phyloP scores from a whole-genome alignment of 2,888 invertebrate genomes.

The Mythimna loreyi region DNA sequence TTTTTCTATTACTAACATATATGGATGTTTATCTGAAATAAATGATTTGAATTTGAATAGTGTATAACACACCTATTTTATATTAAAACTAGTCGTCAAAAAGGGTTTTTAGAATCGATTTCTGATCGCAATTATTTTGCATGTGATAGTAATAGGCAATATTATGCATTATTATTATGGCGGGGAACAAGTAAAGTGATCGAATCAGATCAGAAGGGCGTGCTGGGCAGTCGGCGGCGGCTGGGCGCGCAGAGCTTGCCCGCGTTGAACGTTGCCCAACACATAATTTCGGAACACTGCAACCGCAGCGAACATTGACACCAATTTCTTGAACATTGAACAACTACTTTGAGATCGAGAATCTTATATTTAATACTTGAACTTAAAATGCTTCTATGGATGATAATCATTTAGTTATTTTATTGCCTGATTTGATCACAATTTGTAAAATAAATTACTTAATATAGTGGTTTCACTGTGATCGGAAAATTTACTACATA shows the following conservation, averaged over 20 bases:
- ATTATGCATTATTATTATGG: conserved; percentile 54
- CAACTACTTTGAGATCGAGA: conserved; percentile 76
- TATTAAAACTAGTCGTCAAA: neutral
- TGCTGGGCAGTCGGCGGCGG: conserved; percentile 71
- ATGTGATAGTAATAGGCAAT: conserved; percentile 14
- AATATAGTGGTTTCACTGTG: neutral
- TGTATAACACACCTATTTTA: neutral
- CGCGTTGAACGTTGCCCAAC: conserved; percentile 83
- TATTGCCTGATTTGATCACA: conserved; percentile 23
- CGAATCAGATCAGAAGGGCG: conserved; percentile 83
- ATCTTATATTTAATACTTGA: conserved; percentile 66
- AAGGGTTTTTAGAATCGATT: conserved; percentile 7
- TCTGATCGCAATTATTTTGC: conserved; percentile 11
- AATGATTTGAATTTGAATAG: no score
- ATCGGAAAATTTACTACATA: conserved; percentile 14
- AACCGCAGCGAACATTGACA: conserved; percentile 90
- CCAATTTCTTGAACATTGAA: conserved; percentile 86
- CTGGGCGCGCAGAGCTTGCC: conserved; percentile 69
- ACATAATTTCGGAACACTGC: conserved; percentile 89
- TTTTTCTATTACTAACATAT: no score
- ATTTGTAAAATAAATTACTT: conserved; percentile 20
- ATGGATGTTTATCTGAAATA: no score
- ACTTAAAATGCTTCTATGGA: conserved; percentile 49
- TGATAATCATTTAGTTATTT: conserved; percentile 56
- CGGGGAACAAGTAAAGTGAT: conserved; percentile 74